Conservation (phyloP, 1,140 invertebrate species). For the Matsumurasca onukii region DNA sequence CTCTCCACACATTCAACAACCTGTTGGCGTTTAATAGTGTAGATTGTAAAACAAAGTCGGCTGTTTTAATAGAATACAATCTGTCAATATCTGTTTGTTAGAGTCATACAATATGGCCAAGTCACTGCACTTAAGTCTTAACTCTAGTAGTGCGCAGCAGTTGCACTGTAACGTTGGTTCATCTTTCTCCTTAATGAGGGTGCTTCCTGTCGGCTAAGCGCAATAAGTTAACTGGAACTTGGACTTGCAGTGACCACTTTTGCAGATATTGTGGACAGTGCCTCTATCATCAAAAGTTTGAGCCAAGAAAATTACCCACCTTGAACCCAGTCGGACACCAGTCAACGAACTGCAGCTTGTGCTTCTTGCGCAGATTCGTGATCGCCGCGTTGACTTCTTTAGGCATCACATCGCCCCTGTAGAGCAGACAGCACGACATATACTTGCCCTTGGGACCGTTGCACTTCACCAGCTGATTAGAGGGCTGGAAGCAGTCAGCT, state of each 20-base stretch:
- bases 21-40: too few species aligned
- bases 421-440: slow-evolving; percentile 62
- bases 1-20: too few species aligned
- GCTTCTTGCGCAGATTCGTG: slow-evolving; percentile 42
- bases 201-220: too few species aligned
- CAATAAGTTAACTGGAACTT: too few species aligned
- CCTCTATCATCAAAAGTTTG: background rate
- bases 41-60: too few species aligned
- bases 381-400: slow-evolving; percentile 62
- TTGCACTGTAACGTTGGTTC: background rate
- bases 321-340: slow-evolving; percentile 62
- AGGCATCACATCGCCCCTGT: slow-evolving; percentile 56
- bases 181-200: background rate
- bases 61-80: too few species aligned
- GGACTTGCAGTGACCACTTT: too few species aligned
- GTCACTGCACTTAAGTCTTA: too few species aligned
- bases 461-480: slow-evolving; percentile 60
- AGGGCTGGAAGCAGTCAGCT: slow-evolving; percentile 75
- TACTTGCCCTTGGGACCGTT: slow-evolving; percentile 49
- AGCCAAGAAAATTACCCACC: slow-evolving; percentile 37
- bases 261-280: background rate
- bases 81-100: too few species aligned
- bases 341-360: slow-evolving; percentile 55
- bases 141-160: background rate
- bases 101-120: too few species aligned